Percentiles rank a stretch among this genome's conserved stretches.
These are phyloP conservation scores for Puntigrus tetrazona DNA, from an alignment of 2,113 vertebrate species.

Conservation along the genomic window DNA sequence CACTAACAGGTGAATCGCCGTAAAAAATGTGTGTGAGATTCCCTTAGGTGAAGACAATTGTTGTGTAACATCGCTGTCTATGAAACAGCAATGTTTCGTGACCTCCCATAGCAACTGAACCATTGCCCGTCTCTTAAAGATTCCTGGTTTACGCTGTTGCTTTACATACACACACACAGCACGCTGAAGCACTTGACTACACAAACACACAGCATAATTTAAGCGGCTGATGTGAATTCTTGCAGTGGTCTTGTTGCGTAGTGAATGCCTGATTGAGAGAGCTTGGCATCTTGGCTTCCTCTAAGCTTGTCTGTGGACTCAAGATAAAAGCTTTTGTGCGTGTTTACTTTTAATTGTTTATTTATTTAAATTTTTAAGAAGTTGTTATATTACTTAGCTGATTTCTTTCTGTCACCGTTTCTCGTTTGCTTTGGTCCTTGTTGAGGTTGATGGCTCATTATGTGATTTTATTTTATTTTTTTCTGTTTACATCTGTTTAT, in stretches of 20 bases:
- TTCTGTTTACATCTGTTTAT: not conserved
- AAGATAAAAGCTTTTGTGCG: constrained; percentile 69
- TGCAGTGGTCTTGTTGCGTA: constrained; percentile 62
- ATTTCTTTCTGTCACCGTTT: not conserved
- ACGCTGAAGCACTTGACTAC: not conserved
- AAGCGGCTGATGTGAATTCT: constrained; percentile 58
- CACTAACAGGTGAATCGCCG: not conserved
- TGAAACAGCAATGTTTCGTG: not conserved
- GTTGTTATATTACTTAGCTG: not conserved
- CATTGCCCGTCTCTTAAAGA: not conserved
- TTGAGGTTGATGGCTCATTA: not conserved
- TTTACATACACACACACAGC: not conserved
- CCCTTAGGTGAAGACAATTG: not conserved
- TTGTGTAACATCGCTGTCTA: not conserved
- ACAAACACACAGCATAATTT: constrained; percentile 16
- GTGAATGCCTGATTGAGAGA: constrained; percentile 66
- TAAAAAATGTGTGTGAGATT: not conserved
- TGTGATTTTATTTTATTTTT: not conserved
- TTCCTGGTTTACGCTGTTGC: not conserved
- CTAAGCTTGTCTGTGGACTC: constrained; percentile 70
- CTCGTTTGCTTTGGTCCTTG: not conserved
- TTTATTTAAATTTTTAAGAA: constrained; percentile 31
- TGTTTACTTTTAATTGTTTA: constrained; percentile 39
- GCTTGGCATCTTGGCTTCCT: constrained; percentile 60
- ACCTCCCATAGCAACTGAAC: not conserved